A percentile compares a stretch with the other conserved stretches of the same genome.
phyloP scores from a whole-genome alignment of 2,797 vertebrate genomes.

The Bovichtus diacanthus region DNA sequence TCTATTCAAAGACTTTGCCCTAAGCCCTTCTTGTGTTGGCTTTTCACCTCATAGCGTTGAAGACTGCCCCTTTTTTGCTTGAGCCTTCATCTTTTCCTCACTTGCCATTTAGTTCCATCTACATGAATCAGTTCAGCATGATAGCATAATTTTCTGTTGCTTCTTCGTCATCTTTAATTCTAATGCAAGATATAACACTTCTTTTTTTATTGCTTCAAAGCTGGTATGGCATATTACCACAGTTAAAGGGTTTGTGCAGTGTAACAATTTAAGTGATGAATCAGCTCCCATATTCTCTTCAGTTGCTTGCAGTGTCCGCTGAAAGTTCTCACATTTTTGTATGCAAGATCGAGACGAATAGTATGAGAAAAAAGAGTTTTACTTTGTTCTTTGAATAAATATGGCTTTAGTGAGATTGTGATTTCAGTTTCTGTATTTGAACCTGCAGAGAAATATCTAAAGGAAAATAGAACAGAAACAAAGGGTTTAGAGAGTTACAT shows the following conservation, averaged over 20 bases:
- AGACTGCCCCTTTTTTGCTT: slow-evolving; percentile 20
- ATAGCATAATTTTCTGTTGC: slow-evolving; percentile 28
- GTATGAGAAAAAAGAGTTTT: slow-evolving; percentile 1
- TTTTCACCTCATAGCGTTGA: slow-evolving; percentile 16
- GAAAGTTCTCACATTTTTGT: slow-evolving; percentile 9
- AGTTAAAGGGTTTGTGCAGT: slow-evolving; percentile 35
- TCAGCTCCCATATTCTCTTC: slow-evolving; percentile 9
- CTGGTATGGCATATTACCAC: slow-evolving; percentile 36
- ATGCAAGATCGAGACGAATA: neutral
- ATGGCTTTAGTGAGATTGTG: slow-evolving; percentile 37
- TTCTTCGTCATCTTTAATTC: slow-evolving; percentile 39
- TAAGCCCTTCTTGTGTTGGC: slow-evolving; percentile 2
- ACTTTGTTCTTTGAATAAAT: slow-evolving; percentile 28
- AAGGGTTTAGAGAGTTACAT: neutral
- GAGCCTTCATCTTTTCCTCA: slow-evolving; percentile 31
- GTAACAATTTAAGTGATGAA: slow-evolving; percentile 52
- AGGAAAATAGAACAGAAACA: neutral
- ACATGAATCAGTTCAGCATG: slow-evolving; percentile 43
- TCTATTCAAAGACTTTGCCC: slow-evolving; percentile 19
- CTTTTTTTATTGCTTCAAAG: slow-evolving; percentile 30
- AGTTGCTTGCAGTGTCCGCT: neutral
- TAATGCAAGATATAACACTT: slow-evolving; percentile 16
- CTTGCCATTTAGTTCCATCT: slow-evolving; percentile 32
- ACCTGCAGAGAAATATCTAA: neutral
- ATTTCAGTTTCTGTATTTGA: slow-evolving; percentile 21